Evolutionary conservation across 2,797 vertebrate species (phyloP).

Genomic region (Lepidocolaptes lacrymiger): DNA sequence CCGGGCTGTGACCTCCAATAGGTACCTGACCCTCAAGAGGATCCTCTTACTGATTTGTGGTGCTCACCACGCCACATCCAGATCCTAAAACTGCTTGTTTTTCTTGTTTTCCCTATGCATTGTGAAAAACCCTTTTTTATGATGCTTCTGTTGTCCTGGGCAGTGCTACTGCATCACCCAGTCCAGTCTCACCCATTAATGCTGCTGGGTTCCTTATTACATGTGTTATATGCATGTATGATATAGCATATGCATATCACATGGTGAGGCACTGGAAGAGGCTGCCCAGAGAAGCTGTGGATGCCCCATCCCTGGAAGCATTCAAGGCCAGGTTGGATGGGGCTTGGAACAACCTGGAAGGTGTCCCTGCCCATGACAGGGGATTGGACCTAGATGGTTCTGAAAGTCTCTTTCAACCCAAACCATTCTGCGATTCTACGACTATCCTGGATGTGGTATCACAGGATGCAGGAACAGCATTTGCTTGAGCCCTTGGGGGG

Average conservation of each 20-base stretch:
- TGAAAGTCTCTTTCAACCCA: not conserved
- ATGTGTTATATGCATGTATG: not conserved
- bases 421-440: not conserved
- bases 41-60: not conserved
- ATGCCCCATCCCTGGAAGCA: not conserved
- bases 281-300: not conserved
- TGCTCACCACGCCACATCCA: fast-evolving
- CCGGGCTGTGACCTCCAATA: not conserved
- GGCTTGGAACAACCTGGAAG: not conserved
- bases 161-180: not conserved
- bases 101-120: not conserved
- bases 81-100: not conserved
- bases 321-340: not conserved
- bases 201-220: not conserved
- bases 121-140: not conserved
- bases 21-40: not conserved
- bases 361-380: too few relatives aligned
- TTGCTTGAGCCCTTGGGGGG: not conserved
- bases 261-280: not conserved
- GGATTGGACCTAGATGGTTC: too few relatives aligned
- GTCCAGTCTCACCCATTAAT: not conserved
- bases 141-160: not conserved
- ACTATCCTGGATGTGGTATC: not conserved
- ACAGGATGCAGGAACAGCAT: not conserved
- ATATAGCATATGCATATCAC: not conserved